Conservation (phyloP, 2,797 vertebrate species). For the Urocyon cinereoargenteus region DNA sequence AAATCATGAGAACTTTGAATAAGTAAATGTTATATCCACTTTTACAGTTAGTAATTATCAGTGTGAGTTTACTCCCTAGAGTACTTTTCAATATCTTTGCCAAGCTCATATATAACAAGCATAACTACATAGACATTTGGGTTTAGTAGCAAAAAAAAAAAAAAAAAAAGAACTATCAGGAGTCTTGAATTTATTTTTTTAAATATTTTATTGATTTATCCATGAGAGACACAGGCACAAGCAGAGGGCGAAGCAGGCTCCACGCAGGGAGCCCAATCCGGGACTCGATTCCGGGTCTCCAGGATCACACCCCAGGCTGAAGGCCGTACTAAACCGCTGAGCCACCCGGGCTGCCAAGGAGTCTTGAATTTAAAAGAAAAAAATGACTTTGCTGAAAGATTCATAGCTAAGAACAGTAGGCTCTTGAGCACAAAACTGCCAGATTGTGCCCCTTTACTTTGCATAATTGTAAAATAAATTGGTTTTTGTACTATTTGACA, state of each 20-base stretch:
- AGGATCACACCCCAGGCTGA: no score
- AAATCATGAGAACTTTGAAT: conserved; percentile 45
- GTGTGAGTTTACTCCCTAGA: conserved; percentile 63
- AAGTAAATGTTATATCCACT: conserved; percentile 60
- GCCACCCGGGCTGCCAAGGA: no score
- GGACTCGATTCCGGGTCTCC: no score
- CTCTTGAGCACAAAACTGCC: neutral
- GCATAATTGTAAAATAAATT: conserved; percentile 20
- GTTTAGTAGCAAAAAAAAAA: neutral
- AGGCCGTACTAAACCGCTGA: no score
- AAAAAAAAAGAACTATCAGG: no score
- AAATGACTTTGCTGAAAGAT: neutral
- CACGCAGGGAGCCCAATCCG: no score
- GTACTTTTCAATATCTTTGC: conserved; percentile 67
- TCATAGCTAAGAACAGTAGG: neutral
- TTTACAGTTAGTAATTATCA: conserved; percentile 71
- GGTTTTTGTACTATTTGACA: neutral
- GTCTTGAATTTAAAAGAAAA: neutral
- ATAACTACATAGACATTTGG: neutral
- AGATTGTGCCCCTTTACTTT: neutral
- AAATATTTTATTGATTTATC: no score
- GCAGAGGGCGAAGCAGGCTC: no score
- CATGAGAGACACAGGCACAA: no score
- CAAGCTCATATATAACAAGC: neutral
- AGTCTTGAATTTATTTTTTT: no score